phyloP scores from a whole-genome alignment of 1,140 invertebrate species.

The Conopomorpha cramerella region DNA sequence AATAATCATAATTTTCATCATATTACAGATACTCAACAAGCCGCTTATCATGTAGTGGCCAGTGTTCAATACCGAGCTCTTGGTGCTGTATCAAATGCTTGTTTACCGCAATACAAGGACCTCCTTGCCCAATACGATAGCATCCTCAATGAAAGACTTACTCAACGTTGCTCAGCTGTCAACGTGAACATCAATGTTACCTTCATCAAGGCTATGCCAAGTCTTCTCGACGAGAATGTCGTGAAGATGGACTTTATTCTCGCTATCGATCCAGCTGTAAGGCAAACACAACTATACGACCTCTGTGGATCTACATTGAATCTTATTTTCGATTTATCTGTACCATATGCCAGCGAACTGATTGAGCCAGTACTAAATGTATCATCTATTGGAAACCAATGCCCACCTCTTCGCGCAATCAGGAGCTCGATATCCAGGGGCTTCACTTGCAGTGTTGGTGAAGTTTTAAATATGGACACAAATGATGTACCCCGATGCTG shows the following conservation, averaged over 20 bases:
- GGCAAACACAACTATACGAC: slow-evolving; percentile 89
- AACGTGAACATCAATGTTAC: slow-evolving; percentile 95
- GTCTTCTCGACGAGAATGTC: slow-evolving; percentile 81
- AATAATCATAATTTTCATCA: slow-evolving; percentile 8
- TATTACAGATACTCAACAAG: slow-evolving; percentile 83
- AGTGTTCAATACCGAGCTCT: slow-evolving; percentile 88
- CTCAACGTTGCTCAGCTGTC: slow-evolving; percentile 89
- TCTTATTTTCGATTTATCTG: slow-evolving; percentile 91
- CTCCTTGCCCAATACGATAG: slow-evolving; percentile 80
- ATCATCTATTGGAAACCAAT: slow-evolving; percentile 86
- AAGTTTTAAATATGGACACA: slow-evolving; percentile 91
- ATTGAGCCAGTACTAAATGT: slow-evolving; percentile 90
- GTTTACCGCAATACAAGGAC: slow-evolving; percentile 85
- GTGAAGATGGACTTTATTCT: slow-evolving; percentile 87
- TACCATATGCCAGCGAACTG: slow-evolving; percentile 88
- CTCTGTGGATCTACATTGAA: slow-evolving; percentile 92
- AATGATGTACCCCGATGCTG: slow-evolving; percentile 90
- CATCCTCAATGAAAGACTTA: slow-evolving; percentile 80
- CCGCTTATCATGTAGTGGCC: slow-evolving; percentile 88
- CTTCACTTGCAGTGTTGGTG: slow-evolving; percentile 91
- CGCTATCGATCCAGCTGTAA: slow-evolving; percentile 83
- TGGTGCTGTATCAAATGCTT: slow-evolving; percentile 81
- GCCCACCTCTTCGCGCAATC: slow-evolving; percentile 85
- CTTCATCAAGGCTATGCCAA: slow-evolving; percentile 80
- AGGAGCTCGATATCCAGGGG: slow-evolving; percentile 84